Base-by-base conservation (phyloP, 2,113 vertebrate genomes). In the Pelmatolapia mariae region DNA sequence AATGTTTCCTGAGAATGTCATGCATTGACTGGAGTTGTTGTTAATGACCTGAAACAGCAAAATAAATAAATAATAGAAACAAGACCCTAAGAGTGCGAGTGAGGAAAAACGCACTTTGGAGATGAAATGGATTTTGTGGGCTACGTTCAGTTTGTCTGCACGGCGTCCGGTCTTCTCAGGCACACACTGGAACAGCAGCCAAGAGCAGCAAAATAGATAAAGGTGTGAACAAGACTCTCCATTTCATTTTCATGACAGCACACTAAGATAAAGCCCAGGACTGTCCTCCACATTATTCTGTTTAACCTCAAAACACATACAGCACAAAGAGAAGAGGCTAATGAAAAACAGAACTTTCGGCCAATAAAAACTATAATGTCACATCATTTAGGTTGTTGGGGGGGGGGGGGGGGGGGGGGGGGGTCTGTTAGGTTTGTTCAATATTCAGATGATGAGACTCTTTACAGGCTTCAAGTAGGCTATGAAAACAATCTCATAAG, bases 141-240 rank as follows among this genome's bases (percentile, higher is more conserved):
- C 79, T 54, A 40, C 68, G 11, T 84, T 90, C 56, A 84, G 71
- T 53, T 91, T 59, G 40, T 84, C 91, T 92, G 89, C 83, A 85
- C 61, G 82, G 66, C 83, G 88, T 89, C 85, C 66, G 45, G 84
- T 83, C 6, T 59, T 24, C 63, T 24, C 63, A 81, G 89, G 53
- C 52, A 36, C 54, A 79, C 89, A 68, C 66, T 83, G 50, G 56
- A 83, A 76, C 59, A 24, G 40, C 31, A 71, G 91, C 91, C 85
- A 89, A 89, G 85, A 91, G 83, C 82, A 90, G 90, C 83, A 84
- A 87, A 92, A 87, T 84, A 91, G 89, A 91, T 86, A 86, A 89
- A 94, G 63, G 89, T 89, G 93, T 71, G 86, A 92, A 93, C 85
- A 88, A 63, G 68, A 61, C 53, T 87, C 87, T 81, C 71, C 71